Conservation (phyloP, 2,888 invertebrate genomes). For the Drosophila yooni region DNA sequence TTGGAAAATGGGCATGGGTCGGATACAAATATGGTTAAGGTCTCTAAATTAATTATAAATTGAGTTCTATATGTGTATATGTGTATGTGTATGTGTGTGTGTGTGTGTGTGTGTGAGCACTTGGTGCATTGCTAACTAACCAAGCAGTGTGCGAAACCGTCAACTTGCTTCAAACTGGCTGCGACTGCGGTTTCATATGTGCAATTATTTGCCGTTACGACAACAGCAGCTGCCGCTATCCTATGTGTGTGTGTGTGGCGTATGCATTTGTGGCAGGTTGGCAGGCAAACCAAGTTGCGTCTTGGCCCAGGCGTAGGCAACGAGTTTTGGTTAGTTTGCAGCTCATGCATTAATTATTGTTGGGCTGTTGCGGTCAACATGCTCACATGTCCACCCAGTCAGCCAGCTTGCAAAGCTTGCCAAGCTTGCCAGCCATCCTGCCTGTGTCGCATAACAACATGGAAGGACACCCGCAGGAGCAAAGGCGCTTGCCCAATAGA, state of each 20-base stretch:
- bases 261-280: neutral
- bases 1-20: neutral
- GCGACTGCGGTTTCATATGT: slow-evolving; percentile 74
- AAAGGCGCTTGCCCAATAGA: slow-evolving; percentile 30
- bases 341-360: slow-evolving; percentile 79
- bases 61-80: slow-evolving; percentile 43
- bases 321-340: slow-evolving; percentile 73
- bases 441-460: slow-evolving; percentile 1
- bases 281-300: slow-evolving; percentile 20
- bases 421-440: neutral
- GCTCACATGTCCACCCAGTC: slow-evolving; percentile 29
- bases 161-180: slow-evolving; percentile 69
- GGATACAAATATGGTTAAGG: neutral
- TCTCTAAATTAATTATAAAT: slow-evolving; percentile 69
- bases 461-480: slow-evolving; percentile 14
- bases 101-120: slow-evolving; percentile 15
- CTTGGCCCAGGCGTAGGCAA: slow-evolving; percentile 24
- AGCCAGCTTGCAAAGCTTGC: neutral
- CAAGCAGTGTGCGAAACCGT: slow-evolving; percentile 38
- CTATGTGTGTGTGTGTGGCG: neutral
- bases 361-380: slow-evolving; percentile 73
- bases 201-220: slow-evolving; percentile 70
- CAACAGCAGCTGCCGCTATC: slow-evolving; percentile 45
- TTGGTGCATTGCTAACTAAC: slow-evolving; percentile 33
- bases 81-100: neutral